Evolutionary conservation across 2,888 invertebrate genomes (phyloP), one percentile per base, ranked within the genome.

Genomic region (Tubulanus polymorphus): DNA sequence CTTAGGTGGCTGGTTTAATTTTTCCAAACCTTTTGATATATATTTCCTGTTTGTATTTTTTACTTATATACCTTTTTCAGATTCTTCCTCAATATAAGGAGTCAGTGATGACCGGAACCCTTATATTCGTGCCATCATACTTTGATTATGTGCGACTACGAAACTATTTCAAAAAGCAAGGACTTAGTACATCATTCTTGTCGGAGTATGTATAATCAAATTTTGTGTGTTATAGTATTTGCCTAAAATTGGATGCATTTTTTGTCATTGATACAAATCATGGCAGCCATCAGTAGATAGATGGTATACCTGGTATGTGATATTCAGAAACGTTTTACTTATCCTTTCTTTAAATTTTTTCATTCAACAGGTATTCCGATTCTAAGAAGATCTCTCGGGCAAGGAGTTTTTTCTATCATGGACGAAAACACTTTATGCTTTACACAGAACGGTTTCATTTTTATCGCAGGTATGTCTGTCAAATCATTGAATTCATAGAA

Each of bases 381-480:
- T 70, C 74, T 35, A 74, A 74, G 37, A 71, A 72, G 53, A 86
- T 96, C 51, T 91, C 93, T 0, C 84, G 91, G 63, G 93, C 94
- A 0, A 83, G 97, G 59, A 92, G 93, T 71, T 88, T 91, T 83
- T 99, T 99, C 79, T 95, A 87, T 76, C 93, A 95, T 74, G 89
- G 89, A 3, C 88, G 91, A 68, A 88, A 89, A 1, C 91, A 91
- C 70, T 91, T 95, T 74, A 76, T 99, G 63, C 77, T 99, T 1
- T 95, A 95, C 75, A 95, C 97, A 0, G 99, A 99, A 78, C 82
- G 96, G 63, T 89, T 88, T 53, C 96, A 97, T 78, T 97, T 95
- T 81, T 96, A 90, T 76, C 69, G 72, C 60, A 70, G 79, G 75
- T 76, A 56, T 35, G 50, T 37, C n/a, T n/a, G n/a, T n/a, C n/a